Evolutionary conservation across 2,888 invertebrate species (phyloP), one percentile per base, ranked within the genome.

Genomic region (Buathra laborator): DNA sequence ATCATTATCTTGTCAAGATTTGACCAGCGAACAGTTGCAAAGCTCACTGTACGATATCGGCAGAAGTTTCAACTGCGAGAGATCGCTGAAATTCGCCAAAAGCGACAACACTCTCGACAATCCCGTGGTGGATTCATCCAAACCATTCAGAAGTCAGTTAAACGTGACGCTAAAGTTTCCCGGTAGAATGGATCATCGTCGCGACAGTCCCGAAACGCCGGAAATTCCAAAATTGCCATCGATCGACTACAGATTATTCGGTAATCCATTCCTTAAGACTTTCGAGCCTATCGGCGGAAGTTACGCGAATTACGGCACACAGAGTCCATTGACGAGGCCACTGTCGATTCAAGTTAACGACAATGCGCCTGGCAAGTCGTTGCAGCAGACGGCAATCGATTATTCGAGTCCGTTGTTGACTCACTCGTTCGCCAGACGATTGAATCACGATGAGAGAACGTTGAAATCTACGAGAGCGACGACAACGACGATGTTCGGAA

Each of bases 101-200:
- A 93, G 93, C 79, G 91, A 92, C 71, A 91, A 91, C 68, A 89
- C 90, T 2, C 68, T 92, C 62, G 91, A 92, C 81, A 89, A 86
- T 66, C 72, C 89, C 1, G 10, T 32, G 4, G 70, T 59, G 9
- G 80, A 62, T 56, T 66, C 77, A 3, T 78, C 90, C 1, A 93
- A 90, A 71, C 92, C 94, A 2, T 94, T 92, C 86, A 92, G 91
- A 48, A 94, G 94, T 37, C 93, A 93, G 64, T 79, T 94, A 10
- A 92, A 92, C 74, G 93, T 94, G 2, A 93, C 92, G 1, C 81
- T 94, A 19, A 93, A 81, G 71, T 70, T 53, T 62, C 83, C 86
- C 44, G 48, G 37, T 64, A 70, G 79, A 46, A 37, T 72, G 16
- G 64, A 77, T n/a, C 53, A 9, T 68, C 86, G 44, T 37, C 81